Evolutionary conservation across 2,888 invertebrate genomes (phyloP).

Genomic region (Trileptium ribeirensis): DNA sequence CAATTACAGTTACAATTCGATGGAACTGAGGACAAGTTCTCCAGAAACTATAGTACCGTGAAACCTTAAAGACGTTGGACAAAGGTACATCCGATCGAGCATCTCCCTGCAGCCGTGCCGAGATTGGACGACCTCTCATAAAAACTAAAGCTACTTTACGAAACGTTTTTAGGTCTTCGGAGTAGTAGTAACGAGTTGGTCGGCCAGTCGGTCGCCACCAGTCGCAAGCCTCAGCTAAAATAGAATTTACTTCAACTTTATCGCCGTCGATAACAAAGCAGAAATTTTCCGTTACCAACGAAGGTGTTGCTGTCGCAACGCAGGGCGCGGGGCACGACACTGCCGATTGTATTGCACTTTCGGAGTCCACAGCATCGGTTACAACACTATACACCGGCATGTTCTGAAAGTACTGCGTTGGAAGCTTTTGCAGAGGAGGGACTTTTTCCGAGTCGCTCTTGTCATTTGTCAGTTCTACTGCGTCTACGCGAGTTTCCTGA

Average conservation of each 20-base stretch:
- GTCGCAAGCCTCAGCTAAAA: constrained; percentile 46
- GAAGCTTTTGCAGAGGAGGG: constrained; percentile 30
- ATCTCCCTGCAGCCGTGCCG: neutral
- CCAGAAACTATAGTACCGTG: constrained; percentile 50
- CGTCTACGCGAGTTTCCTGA: neutral
- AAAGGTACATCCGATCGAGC: constrained; percentile 38
- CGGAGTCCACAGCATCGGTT: constrained; percentile 50
- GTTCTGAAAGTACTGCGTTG: constrained; percentile 35
- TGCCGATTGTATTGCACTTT: constrained; percentile 48
- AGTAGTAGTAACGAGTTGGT: constrained; percentile 49
- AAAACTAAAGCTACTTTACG: constrained; percentile 48
- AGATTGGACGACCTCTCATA: constrained; percentile 40
- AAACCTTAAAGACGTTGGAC: constrained; percentile 39
- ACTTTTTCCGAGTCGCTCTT: constrained; percentile 38
- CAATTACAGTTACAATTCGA: constrained; percentile 50
- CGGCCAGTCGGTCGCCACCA: constrained; percentile 49
- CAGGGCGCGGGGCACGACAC: constrained; percentile 47
- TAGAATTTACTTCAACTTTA: constrained; percentile 45
- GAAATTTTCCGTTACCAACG: constrained; percentile 48
- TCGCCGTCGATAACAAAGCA: constrained; percentile 50
- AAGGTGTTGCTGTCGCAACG: constrained; percentile 44
- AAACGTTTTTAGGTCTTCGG: constrained; percentile 44
- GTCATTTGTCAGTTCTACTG: neutral
- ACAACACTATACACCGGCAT: constrained; percentile 50
- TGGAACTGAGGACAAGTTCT: constrained; percentile 50